Base-by-base conservation (phyloP, 2,888 invertebrate genomes). In the Cryptocephalus moraei region DNA sequence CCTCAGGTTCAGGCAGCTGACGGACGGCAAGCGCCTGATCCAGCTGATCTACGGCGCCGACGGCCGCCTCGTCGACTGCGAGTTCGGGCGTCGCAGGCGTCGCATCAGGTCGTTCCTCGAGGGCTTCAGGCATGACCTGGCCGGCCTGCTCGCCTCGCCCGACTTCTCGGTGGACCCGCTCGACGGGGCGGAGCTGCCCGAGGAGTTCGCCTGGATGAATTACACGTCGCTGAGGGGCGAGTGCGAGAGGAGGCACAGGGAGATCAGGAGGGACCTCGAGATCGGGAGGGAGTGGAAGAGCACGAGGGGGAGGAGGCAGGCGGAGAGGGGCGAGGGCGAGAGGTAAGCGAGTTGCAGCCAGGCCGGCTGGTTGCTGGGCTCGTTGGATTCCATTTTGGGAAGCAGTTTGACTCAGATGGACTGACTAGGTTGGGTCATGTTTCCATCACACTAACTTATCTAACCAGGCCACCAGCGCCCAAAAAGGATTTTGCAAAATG, bases 1-100 rank as follows among this genome's bases (percentile, higher is more conserved):
- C 1, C 64, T 84, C 14, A 75, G 75, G 55, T 74, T 84, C 22
- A 78, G 82, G 13, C 82, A 85, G 65, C 69, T 84, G 55, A 78
- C 81, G n/a, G 80, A 82, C 62, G 82, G 82, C 47, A 73, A 73
- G 57, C 79, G 80, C 68, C 76, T 84, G 66, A 76, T 84, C 41
- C 84, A 84, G 69, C 68, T 83, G 33, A 83, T 84, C 56, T 83
- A 82, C 73, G 73, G 78, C 45, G 74, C 75, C 58, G 73, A 75
- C 59, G 75, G 77, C 57, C 71, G 67, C 48, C 70, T 84, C 6
- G 74, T 78, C 62, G 84, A 84, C 69, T 85, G 85, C 67, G 84
- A 84, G 65, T 79, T 77, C 63, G 71, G 82, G 46, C 72, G 75
- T 4, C 76, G 80, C 56, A 73, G 70, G 64, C 60, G 65, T 46